These are phyloP conservation scores for Alectura lathami DNA, from an alignment of 2,113 vertebrate species.

Conservation along the genomic window DNA sequence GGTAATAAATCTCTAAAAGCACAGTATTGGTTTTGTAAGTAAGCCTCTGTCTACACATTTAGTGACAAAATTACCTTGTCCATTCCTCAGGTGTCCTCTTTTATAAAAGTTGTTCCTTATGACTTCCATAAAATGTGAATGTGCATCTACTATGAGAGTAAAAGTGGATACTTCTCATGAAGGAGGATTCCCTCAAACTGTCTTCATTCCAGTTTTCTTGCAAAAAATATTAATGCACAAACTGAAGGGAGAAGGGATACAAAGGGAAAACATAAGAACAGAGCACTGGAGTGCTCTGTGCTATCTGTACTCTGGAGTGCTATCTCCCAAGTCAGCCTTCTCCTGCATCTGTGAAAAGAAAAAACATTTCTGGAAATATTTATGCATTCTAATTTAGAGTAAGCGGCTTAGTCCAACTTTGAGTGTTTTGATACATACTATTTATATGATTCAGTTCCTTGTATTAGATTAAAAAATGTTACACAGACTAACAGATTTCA, in stretches of 20 bases:
- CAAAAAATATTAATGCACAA: not conserved
- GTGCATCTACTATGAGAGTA: not conserved
- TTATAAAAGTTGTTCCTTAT: not conserved
- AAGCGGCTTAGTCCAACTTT: not conserved
- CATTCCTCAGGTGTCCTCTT: not conserved
- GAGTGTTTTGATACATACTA: not conserved
- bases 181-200: not conserved
- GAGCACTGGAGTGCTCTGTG: not conserved
- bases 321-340: not conserved
- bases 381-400: not conserved
- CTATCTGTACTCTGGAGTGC: no score
- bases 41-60: not conserved
- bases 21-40: not conserved
- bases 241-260: not conserved
- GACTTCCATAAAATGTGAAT: not conserved
- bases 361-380: not conserved
- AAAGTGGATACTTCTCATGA: not conserved
- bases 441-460: not conserved
- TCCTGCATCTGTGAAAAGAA: not conserved
- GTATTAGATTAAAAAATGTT: not conserved
- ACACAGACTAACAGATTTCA: not conserved
- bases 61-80: not conserved
- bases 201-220: not conserved
- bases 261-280: not conserved
- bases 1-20: not conserved